Percentiles rank a stretch among this genome's conserved stretches.
Conservation (phyloP, 2,888 invertebrate genomes). For the Melitaea athalia region DNA sequence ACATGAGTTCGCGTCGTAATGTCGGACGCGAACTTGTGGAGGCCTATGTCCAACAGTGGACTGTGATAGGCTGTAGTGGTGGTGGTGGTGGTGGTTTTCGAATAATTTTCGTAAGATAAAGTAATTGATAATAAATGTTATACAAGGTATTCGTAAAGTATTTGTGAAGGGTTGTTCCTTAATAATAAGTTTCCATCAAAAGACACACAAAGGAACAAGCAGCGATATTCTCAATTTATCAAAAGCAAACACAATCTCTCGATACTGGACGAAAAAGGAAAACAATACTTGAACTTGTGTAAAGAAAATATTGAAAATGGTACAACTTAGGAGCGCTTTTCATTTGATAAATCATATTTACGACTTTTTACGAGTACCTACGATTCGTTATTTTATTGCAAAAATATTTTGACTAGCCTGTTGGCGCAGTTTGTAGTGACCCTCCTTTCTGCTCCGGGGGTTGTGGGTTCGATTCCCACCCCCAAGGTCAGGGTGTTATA, state of each 20-base stretch:
- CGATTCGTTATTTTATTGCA: background rate
- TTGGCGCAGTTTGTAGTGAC: too few relatives aligned
- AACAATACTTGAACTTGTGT: conserved; percentile 34
- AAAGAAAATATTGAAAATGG: conserved; percentile 31
- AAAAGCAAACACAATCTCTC: conserved; percentile 65
- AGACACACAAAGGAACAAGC: conserved; percentile 28
- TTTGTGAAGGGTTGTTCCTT: conserved; percentile 8
- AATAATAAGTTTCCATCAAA: conserved; percentile 27
- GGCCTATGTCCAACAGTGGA: too few relatives aligned
- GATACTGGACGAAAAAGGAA: conserved; percentile 41
- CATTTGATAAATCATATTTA: background rate
- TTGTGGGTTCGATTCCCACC: too few relatives aligned
- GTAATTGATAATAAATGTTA: too few relatives aligned
- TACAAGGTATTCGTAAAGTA: background rate
- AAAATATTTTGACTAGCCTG: too few relatives aligned
- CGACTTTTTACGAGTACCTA: background rate
- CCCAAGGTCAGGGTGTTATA: too few relatives aligned
- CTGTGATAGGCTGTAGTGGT: too few relatives aligned
- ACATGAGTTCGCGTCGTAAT: too few relatives aligned
- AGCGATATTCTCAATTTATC: conserved; percentile 64
- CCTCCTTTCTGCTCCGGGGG: too few relatives aligned
- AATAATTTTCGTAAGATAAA: too few relatives aligned
- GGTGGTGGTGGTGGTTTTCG: too few relatives aligned
- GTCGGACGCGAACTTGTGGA: too few relatives aligned
- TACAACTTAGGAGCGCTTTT: conserved; percentile 3